phyloP scores from a whole-genome alignment of 2,113 vertebrate species.

The Vireo altiloquus region DNA sequence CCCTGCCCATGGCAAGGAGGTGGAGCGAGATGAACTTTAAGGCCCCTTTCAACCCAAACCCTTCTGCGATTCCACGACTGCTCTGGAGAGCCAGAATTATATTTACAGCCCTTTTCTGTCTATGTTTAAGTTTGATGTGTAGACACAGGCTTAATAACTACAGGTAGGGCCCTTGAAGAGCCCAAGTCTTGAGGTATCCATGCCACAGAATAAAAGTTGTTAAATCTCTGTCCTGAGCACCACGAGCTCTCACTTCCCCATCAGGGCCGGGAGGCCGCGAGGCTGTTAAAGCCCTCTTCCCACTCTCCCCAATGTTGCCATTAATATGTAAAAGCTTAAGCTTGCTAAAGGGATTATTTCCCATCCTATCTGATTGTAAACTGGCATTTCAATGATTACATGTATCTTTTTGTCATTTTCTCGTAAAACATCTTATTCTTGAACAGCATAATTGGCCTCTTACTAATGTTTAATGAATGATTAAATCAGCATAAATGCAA shows the following conservation, averaged over 20 bases:
- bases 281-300: conserved; percentile 46
- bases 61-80: neutral
- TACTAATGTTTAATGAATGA: conserved; percentile 74
- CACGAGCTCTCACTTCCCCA: neutral
- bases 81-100: neutral
- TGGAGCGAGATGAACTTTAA: neutral
- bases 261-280: neutral
- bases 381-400: conserved; percentile 76
- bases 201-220: neutral
- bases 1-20: rapidly evolving
- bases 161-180: neutral
- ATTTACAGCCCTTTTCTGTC: neutral
- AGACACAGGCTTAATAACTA: no score
- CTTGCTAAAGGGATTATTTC: conserved; percentile 80
- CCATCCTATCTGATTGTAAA: conserved; percentile 79
- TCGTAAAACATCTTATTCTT: conserved; percentile 77
- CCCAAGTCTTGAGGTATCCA: neutral
- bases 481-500: conserved; percentile 68
- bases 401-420: conserved; percentile 79
- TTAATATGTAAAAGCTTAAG: conserved; percentile 84
- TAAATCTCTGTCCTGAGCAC: neutral
- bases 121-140: rapidly evolving
- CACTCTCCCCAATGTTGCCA: conserved; percentile 64
- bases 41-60: neutral
- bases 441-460: conserved; percentile 73